Evolutionary conservation across 1,140 invertebrate species (phyloP).

Genomic region (Hypothenemus hampei): DNA sequence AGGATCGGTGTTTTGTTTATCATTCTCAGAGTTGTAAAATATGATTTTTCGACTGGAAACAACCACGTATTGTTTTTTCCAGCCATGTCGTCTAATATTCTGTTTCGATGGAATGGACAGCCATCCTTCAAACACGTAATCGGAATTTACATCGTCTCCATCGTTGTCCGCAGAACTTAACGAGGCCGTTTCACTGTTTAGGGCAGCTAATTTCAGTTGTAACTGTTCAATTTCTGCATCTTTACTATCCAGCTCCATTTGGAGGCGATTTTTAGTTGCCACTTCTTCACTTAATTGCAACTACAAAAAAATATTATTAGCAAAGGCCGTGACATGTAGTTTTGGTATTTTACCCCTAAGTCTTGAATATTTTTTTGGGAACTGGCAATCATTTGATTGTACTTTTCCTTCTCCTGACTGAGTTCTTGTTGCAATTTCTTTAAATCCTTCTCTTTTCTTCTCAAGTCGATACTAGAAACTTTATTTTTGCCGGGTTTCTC

Average conservation of each 20-base stretch:
- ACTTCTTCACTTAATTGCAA: slow-evolving; percentile 59
- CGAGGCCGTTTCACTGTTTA: slow-evolving; percentile 83
- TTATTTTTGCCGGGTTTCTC: slow-evolving; percentile 63
- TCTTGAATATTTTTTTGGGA: slow-evolving; percentile 84
- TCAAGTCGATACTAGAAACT: slow-evolving; percentile 67
- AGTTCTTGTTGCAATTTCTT: slow-evolving; percentile 92
- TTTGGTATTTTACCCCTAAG: slow-evolving; percentile 54
- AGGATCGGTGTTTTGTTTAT: slow-evolving; percentile 93
- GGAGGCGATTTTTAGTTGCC: slow-evolving; percentile 67
- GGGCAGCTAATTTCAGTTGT: slow-evolving; percentile 69
- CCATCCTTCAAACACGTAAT: slow-evolving; percentile 90
- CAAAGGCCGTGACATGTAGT: not conserved
- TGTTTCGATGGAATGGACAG: slow-evolving; percentile 91
- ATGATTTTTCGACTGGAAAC: slow-evolving; percentile 96
- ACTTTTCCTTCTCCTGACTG: slow-evolving; percentile 91
- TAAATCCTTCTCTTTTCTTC: slow-evolving; percentile 93
- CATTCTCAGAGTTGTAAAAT: slow-evolving; percentile 93
- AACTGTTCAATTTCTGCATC: slow-evolving; percentile 93
- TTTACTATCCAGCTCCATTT: slow-evolving; percentile 95
- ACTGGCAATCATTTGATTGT: slow-evolving; percentile 77
- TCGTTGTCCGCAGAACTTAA: slow-evolving; percentile 84
- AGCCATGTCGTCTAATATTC: slow-evolving; percentile 91
- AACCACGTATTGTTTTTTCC: slow-evolving; percentile 96
- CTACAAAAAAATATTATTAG: slow-evolving; percentile 32
- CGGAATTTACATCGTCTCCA: slow-evolving; percentile 58